phyloP scores from a whole-genome alignment of 2,113 vertebrate species.

The Daboia siamensis region DNA sequence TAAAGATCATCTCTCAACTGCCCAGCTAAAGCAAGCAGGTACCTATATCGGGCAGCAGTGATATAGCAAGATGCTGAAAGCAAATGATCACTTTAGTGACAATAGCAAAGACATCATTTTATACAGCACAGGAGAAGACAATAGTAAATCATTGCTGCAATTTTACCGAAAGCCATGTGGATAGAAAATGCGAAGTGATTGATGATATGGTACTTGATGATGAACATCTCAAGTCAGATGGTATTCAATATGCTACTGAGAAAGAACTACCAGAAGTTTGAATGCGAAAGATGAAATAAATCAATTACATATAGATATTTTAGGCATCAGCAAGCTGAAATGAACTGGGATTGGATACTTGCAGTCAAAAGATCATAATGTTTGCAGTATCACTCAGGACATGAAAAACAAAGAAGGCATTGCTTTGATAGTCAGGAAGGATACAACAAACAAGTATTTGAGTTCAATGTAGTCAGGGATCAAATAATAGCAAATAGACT shows the following conservation, averaged over 20 bases:
- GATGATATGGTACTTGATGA: background rate
- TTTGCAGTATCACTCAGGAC: background rate
- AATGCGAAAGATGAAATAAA: background rate
- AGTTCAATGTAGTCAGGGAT: background rate
- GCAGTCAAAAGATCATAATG: background rate
- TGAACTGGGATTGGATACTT: background rate
- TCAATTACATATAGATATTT: background rate
- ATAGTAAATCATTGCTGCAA: background rate
- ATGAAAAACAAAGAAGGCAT: background rate
- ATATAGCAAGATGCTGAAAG: background rate
- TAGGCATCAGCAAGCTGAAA: background rate
- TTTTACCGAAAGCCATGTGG: background rate
- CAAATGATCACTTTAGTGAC: background rate
- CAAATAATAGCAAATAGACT: background rate
- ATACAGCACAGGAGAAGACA: background rate
- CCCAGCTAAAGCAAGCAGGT: background rate
- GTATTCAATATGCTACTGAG: background rate
- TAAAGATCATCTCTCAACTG: background rate
- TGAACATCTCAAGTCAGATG: background rate
- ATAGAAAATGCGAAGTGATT: background rate
- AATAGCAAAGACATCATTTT: background rate
- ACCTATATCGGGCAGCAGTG: background rate
- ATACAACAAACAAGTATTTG: background rate
- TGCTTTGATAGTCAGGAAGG: background rate
- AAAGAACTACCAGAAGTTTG: background rate